Percentiles rank a stretch among this genome's conserved stretches.
These are phyloP conservation scores for Hylaeus volcanicus DNA, from an alignment of 1,140 invertebrate genomes.

Conservation along the genomic window DNA sequence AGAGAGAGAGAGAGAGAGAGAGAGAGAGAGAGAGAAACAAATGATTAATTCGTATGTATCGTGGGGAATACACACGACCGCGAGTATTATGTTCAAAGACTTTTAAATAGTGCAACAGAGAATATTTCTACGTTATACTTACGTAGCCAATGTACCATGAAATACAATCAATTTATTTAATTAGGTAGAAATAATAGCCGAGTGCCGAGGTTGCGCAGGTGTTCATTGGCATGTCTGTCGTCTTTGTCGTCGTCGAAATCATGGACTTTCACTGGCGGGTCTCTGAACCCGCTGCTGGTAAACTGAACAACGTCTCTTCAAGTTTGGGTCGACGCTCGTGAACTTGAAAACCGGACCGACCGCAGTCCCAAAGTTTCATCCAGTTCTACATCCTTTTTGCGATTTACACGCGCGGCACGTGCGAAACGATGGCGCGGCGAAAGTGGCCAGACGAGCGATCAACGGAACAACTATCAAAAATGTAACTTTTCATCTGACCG, in stretches of 20 bases:
- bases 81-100: too few species aligned
- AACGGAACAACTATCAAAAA: not conserved
- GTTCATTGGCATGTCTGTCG: slow-evolving; percentile 40
- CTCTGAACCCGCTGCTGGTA: slow-evolving; percentile 64
- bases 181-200: not conserved
- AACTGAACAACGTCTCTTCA: slow-evolving; percentile 49
- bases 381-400: not conserved
- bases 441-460: slow-evolving; percentile 16
- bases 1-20: slow-evolving; percentile 47
- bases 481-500: not conserved
- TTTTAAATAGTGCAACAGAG: too few species aligned
- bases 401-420: not conserved
- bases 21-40: not conserved
- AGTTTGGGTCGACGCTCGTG: slow-evolving; percentile 59
- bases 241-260: slow-evolving; percentile 33
- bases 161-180: not conserved
- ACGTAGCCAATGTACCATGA: too few species aligned
- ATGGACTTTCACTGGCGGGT: slow-evolving; percentile 73
- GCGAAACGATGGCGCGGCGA: not conserved
- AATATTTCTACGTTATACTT: too few species aligned
- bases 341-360: slow-evolving; percentile 64
- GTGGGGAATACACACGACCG: too few species aligned
- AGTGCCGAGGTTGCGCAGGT: slow-evolving; percentile 49
- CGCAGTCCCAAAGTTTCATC: slow-evolving; percentile 45
- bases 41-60: not conserved